Evolutionary conservation across 2,888 invertebrate genomes (phyloP), one percentile per base, ranked within the genome.

Genomic region (Fragum fragum): DNA sequence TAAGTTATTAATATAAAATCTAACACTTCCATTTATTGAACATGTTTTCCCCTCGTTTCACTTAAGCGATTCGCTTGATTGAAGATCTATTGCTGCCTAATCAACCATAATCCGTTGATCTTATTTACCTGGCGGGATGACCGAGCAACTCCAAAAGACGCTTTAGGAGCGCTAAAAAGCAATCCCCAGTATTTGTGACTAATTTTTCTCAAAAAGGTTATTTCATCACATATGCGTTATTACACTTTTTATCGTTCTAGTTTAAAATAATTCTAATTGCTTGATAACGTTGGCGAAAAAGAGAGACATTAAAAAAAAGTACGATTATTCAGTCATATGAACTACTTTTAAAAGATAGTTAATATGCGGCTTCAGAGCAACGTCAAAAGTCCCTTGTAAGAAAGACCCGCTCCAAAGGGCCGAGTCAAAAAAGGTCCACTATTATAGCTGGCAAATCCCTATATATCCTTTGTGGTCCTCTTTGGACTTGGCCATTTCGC

Each of bases 111-210:
- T 66, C 66, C 18, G 11, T 42, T 36, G 1, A 39, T 23, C 21
- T 1, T 1, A 39, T 18, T n/a, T 36, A 66, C 23, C 39, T n/a
- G 23, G 18, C 23, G 26, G n/a, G 21, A 23, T 66, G 42, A 26
- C 66, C 66, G 7, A 26, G 23, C n/a, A 42, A 66, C 66, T 42
- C 66, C 21, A 66, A 66, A 66, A 66, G 66, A 66, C 66, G 66
- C 66, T 42, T 42, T 23, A 66, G n/a, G 23, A 1, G 66, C 66
- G 1, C n/a, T 47, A 14, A 5, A 47, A 47, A 47, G 47, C 14
- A 47, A 47, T 16, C 5, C 47, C 7, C 2, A 9, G 14, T 36
- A 36, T 36, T 36, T 36, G 3, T 36, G n/a, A n/a, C n/a, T n/a
- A n/a, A n/a, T n/a, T n/a, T n/a, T n/a, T n/a, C n/a, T n/a, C n/a